Percentiles rank a stretch among this genome's conserved stretches.
Conservation (phyloP, 1,140 invertebrate genomes). For the Sycophaga agraensis region DNA sequence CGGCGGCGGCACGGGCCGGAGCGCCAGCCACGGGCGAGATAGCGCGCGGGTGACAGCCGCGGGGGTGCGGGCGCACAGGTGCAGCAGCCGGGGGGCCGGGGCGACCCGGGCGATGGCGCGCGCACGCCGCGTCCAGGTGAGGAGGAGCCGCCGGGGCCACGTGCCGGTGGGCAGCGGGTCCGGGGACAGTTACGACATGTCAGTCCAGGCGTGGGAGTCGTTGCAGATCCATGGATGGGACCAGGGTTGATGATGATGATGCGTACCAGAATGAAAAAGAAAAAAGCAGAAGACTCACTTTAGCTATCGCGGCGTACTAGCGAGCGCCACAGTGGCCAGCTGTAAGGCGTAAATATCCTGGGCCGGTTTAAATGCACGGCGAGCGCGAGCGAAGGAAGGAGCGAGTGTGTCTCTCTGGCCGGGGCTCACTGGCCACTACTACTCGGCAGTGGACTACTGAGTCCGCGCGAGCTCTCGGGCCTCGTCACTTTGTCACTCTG, state of each 20-base stretch:
- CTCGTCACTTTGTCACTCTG: background rate
- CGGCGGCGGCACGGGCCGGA: too few relatives aligned
- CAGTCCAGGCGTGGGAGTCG: conserved; percentile 3
- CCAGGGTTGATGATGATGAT: conserved; percentile 27
- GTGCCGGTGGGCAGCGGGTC: conserved; percentile 2
- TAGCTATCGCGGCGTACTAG: conserved; percentile 20
- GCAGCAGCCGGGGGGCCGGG: background rate
- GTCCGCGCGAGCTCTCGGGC: background rate
- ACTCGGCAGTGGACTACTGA: background rate
- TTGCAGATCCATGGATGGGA: conserved; percentile 29
- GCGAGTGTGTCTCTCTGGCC: background rate
- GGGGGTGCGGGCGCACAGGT: too few relatives aligned
- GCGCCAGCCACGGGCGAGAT: too few relatives aligned
- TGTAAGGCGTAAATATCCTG: conserved; percentile 41
- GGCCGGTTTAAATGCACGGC: conserved; percentile 8
- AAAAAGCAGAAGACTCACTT: conserved; percentile 30
- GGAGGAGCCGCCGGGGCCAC: conserved; percentile 6
- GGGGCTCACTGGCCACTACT: background rate
- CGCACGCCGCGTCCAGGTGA: too few relatives aligned
- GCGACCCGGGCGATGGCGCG: background rate
- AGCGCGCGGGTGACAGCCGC: too few relatives aligned
- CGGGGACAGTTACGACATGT: background rate
- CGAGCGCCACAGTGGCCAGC: too few relatives aligned
- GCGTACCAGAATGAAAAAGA: conserved; percentile 24
- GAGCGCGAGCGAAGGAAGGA: conserved; percentile 6